phyloP scores from a whole-genome alignment of 2,888 invertebrate species.

The Willowsia nigromaculata region DNA sequence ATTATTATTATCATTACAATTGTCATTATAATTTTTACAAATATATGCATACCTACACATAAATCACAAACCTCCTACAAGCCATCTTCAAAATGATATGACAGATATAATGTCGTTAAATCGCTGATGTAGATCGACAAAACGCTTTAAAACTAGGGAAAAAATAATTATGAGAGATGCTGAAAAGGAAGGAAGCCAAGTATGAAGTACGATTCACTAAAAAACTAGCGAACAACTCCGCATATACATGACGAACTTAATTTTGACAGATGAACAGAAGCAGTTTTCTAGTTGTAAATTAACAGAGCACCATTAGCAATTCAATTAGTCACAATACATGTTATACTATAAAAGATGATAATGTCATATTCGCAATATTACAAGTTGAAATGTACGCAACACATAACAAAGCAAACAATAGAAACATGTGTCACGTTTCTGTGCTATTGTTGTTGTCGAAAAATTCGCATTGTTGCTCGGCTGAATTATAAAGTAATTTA shows the following conservation, averaged over 20 bases:
- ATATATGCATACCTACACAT: background rate
- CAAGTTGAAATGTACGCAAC: background rate
- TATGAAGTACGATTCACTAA: background rate
- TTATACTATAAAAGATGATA: background rate
- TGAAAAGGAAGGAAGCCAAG: background rate
- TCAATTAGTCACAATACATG: background rate
- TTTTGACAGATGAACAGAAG: background rate
- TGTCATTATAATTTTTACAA: slow-evolving; percentile 9
- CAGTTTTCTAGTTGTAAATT: slow-evolving; percentile 32
- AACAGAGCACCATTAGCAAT: slow-evolving; percentile 38
- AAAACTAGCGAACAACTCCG: background rate
- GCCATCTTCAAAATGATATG: background rate
- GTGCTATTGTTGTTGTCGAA: background rate
- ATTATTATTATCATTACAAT: slow-evolving; percentile 43
- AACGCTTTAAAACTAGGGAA: background rate
- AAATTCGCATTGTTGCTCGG: background rate
- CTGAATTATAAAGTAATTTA: background rate
- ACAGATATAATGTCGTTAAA: slow-evolving; percentile 39
- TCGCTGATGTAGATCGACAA: slow-evolving; percentile 49
- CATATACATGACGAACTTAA: background rate
- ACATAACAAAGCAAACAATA: slow-evolving; percentile 2
- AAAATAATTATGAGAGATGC: background rate
- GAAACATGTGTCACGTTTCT: slow-evolving; percentile 20
- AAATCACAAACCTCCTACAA: background rate
- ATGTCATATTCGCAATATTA: background rate